These are phyloP conservation scores for Ditula angustiorana DNA, from an alignment of 2,888 invertebrate species.

Conservation along the genomic window DNA sequence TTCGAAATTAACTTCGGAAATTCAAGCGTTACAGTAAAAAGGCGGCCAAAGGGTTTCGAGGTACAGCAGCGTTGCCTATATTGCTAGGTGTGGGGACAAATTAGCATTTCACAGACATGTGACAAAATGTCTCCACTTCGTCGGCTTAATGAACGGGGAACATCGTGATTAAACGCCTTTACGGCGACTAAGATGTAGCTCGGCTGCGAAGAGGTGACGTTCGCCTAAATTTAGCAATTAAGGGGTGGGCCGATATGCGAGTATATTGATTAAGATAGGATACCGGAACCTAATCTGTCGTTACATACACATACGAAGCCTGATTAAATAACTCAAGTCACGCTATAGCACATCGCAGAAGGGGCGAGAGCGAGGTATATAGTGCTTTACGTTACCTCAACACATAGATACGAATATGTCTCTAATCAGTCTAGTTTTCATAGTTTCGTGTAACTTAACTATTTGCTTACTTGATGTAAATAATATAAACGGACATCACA, in stretches of 20 bases:
- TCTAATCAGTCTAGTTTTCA: no score
- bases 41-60: slow-evolving; percentile 65
- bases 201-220: slow-evolving; percentile 50
- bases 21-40: slow-evolving; percentile 63
- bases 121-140: slow-evolving; percentile 70
- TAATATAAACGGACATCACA: no score
- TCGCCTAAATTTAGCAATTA: slow-evolving; percentile 71
- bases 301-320: slow-evolving; percentile 49
- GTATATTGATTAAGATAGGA: slow-evolving; percentile 62
- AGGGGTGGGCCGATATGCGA: slow-evolving; percentile 57
- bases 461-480: no score
- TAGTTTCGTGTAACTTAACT: no score
- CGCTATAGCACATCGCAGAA: not conserved
- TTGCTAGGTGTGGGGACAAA: slow-evolving; percentile 74
- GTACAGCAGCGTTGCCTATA: slow-evolving; percentile 59
- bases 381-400: no score
- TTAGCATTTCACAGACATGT: slow-evolving; percentile 82
- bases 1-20: slow-evolving; percentile 62
- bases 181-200: slow-evolving; percentile 62
- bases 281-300: slow-evolving; percentile 49
- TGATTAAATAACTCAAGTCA: slow-evolving; percentile 36
- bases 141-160: slow-evolving; percentile 77
- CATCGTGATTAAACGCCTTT: slow-evolving; percentile 76
- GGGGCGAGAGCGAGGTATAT: not conserved
- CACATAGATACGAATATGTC: no score